Evolutionary conservation across 2,113 vertebrate genomes (phyloP).

Genomic region (Lontra canadensis): DNA sequence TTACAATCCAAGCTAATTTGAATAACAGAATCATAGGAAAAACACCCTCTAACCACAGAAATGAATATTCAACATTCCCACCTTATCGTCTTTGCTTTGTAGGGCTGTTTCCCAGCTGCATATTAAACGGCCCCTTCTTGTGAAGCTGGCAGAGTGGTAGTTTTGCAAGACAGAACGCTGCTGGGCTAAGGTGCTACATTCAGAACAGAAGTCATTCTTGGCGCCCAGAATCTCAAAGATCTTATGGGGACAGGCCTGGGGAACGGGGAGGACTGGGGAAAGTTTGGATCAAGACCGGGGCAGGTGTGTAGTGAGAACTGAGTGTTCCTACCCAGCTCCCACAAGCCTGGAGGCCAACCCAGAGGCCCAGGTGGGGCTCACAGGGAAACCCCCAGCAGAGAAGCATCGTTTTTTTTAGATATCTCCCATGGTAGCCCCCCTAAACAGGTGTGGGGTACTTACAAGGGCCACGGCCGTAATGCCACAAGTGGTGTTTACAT

Average conservation of each 20-base stretch:
- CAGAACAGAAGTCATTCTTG: constrained; percentile 69
- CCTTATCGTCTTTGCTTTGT: constrained; percentile 82
- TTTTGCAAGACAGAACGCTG: constrained; percentile 72
- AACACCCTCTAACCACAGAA: constrained; percentile 82
- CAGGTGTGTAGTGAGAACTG: background rate
- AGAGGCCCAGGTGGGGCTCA: background rate
- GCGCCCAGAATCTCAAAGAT: constrained; percentile 61
- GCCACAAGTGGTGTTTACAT: background rate
- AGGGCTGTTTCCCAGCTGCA: constrained; percentile 81
- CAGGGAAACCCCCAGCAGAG: background rate
- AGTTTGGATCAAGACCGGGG: background rate
- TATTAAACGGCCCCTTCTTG: constrained; percentile 79
- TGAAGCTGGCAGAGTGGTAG: constrained; percentile 72
- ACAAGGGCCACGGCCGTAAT: background rate
- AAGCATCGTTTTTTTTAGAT: background rate
- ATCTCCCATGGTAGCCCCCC: background rate
- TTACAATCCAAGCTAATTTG: constrained; percentile 79
- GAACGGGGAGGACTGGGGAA: background rate
- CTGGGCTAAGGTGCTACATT: constrained; percentile 76
- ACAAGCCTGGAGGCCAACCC: background rate
- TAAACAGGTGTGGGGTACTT: too few species aligned
- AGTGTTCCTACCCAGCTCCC: background rate
- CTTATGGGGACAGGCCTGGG: constrained; percentile 7
- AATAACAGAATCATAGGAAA: constrained; percentile 82
- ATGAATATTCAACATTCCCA: constrained; percentile 85